Conservation (phyloP, 2,888 invertebrate genomes). For the Nomada fucata region DNA sequence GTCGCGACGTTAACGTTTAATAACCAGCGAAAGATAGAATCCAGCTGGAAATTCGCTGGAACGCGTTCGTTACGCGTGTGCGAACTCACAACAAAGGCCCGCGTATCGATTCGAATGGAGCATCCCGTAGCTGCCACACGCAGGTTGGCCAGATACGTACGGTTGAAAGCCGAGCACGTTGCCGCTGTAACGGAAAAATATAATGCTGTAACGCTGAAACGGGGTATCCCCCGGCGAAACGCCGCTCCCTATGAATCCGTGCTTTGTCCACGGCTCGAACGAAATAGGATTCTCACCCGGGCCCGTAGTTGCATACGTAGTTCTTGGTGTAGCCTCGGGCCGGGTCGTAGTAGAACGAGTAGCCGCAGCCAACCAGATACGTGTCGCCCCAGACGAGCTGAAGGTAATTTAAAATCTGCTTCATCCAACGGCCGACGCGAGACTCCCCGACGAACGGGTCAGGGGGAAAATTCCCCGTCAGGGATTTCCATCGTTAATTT, state of each 20-base stretch:
- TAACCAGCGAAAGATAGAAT: not conserved
- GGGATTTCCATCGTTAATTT: not conserved
- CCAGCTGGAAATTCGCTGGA: not conserved
- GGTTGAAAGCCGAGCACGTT: slow-evolving; percentile 91
- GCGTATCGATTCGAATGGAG: slow-evolving; percentile 89
- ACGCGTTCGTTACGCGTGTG: not conserved
- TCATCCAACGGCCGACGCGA: slow-evolving; percentile 1
- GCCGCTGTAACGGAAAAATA: slow-evolving; percentile 85
- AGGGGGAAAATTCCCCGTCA: not conserved
- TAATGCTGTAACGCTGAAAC: not conserved
- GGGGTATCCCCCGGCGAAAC: not conserved
- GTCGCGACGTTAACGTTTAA: no score
- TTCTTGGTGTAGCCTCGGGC: slow-evolving; percentile 91
- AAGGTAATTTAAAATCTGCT: slow-evolving; percentile 67
- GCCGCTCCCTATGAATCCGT: not conserved
- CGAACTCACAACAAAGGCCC: slow-evolving; percentile 91
- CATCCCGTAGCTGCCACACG: slow-evolving; percentile 89
- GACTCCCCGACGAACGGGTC: not conserved
- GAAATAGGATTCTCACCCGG: slow-evolving; percentile 85
- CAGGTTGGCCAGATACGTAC: slow-evolving; percentile 90
- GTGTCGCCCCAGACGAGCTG: slow-evolving; percentile 96
- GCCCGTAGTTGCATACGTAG: slow-evolving; percentile 94
- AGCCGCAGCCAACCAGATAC: slow-evolving; percentile 94
- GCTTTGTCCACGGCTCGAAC: not conserved
- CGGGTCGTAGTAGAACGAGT: slow-evolving; percentile 91